Evolutionary conservation across 2,888 invertebrate species (phyloP).

Genomic region (Mythimna lalbum): DNA sequence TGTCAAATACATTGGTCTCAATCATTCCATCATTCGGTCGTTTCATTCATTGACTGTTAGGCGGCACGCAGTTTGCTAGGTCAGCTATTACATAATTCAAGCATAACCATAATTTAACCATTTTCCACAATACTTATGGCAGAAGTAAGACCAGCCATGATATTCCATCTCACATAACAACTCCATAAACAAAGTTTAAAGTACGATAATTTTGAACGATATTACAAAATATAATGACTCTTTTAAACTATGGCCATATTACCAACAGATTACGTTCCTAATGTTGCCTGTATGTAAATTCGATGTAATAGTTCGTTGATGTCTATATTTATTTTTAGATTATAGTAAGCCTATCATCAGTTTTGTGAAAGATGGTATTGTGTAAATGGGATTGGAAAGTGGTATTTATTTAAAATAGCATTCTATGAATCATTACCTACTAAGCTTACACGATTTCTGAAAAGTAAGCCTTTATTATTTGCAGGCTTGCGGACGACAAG

Average conservation of each 20-base stretch:
- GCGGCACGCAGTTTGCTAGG: too few relatives aligned
- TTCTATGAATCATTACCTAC: too few relatives aligned
- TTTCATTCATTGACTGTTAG: neutral
- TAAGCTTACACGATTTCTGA: too few relatives aligned
- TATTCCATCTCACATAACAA: constrained; percentile 47
- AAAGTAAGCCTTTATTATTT: too few relatives aligned
- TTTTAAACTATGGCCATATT: constrained; percentile 16
- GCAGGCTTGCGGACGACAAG: too few relatives aligned
- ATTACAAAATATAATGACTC: constrained; percentile 56
- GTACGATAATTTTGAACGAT: constrained; percentile 47
- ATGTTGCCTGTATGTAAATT: constrained; percentile 41
- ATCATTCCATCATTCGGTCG: too few relatives aligned
- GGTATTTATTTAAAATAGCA: neutral
- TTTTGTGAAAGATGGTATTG: constrained; percentile 1
- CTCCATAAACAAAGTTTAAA: constrained; percentile 38
- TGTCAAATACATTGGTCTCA: too few relatives aligned
- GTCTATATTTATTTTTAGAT: constrained; percentile 7
- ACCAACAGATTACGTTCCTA: constrained; percentile 29
- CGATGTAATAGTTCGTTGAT: constrained; percentile 19
- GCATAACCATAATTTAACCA: constrained; percentile 6
- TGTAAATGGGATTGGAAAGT: neutral
- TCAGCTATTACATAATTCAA: neutral
- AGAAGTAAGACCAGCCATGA: constrained; percentile 24
- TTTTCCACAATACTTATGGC: constrained; percentile 2
- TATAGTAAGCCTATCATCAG: constrained; percentile 2